Percentiles rank a stretch among this genome's conserved stretches.
Evolutionary conservation across 1,140 invertebrate genomes (phyloP).

Genomic region (Papilio xuthus): DNA sequence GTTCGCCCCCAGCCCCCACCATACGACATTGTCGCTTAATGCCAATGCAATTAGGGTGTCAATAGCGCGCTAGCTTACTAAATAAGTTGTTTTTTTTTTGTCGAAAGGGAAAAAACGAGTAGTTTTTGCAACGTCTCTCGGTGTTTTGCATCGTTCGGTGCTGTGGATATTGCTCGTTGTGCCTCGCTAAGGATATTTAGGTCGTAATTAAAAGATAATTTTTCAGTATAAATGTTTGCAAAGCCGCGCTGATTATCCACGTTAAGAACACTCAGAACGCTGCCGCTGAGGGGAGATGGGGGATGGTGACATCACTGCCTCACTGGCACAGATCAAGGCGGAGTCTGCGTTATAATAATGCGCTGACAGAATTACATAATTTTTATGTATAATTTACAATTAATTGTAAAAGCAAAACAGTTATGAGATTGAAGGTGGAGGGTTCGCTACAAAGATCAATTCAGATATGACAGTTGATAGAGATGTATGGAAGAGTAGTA

Average conservation of each 20-base stretch:
- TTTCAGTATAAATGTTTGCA: background rate
- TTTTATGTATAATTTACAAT: background rate
- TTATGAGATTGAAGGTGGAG: no score
- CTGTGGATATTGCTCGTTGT: slow-evolving; percentile 5
- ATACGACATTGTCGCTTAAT: background rate
- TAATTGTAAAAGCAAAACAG: no score
- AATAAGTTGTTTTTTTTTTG: slow-evolving; percentile 24
- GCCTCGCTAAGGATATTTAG: background rate
- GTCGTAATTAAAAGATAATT: slow-evolving; percentile 35
- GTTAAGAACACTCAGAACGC: background rate
- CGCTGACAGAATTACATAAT: background rate
- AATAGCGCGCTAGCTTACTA: background rate
- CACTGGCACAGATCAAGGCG: background rate
- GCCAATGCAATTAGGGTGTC: background rate
- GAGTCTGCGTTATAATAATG: background rate
- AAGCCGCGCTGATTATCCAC: background rate
- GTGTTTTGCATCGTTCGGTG: slow-evolving; percentile 22
- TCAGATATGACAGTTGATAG: no score
- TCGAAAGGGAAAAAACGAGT: slow-evolving; percentile 25
- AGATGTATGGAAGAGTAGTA: no score
- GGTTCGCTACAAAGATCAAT: no score
- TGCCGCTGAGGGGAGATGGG: background rate
- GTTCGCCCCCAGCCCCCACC: slow-evolving; percentile 29
- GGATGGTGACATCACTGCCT: background rate
- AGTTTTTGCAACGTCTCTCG: slow-evolving; percentile 30